Percentiles rank a stretch among this genome's conserved stretches.
phyloP scores from a whole-genome alignment of 92 coral and sea anemone genomes.

The Galaxea fascicularis region DNA sequence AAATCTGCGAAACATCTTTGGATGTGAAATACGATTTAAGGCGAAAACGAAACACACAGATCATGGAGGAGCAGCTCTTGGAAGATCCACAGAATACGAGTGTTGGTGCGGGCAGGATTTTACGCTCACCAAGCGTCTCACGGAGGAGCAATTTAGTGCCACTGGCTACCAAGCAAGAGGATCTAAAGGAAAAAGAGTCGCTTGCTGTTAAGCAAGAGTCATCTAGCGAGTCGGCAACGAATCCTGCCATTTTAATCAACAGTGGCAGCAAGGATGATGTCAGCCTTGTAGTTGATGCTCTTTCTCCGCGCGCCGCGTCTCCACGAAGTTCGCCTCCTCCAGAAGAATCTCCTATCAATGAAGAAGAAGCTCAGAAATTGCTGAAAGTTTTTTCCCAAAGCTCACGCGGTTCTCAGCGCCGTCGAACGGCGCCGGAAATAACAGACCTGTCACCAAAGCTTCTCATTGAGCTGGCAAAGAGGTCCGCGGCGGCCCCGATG shows the following conservation, averaged over 20 bases:
- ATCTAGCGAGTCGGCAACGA: background rate
- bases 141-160: conserved; percentile 27
- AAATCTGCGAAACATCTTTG: conserved; percentile 66
- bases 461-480: conserved; percentile 47
- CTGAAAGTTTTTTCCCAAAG: conserved; percentile 45
- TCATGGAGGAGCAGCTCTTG: conserved; percentile 24
- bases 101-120: background rate
- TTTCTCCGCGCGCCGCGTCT: background rate
- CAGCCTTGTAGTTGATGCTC: background rate
- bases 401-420: conserved; percentile 19
- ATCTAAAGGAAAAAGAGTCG: conserved; percentile 11
- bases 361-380: conserved; percentile 37
- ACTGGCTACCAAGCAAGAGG: background rate
- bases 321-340: conserved; percentile 21
- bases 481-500: conserved; percentile 13
- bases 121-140: conserved; percentile 9
- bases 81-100: background rate
- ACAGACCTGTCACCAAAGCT: conserved; percentile 48
- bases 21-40: conserved; percentile 74
- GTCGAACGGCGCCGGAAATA: conserved; percentile 44
- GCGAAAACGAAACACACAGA: conserved; percentile 32
- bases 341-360: background rate
- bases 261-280: background rate
- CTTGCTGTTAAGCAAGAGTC: background rate
- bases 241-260: conserved; percentile 36